These are phyloP conservation scores for Brienomyrus brachyistius DNA, from an alignment of 2,113 vertebrate genomes.

Conservation along the genomic window DNA sequence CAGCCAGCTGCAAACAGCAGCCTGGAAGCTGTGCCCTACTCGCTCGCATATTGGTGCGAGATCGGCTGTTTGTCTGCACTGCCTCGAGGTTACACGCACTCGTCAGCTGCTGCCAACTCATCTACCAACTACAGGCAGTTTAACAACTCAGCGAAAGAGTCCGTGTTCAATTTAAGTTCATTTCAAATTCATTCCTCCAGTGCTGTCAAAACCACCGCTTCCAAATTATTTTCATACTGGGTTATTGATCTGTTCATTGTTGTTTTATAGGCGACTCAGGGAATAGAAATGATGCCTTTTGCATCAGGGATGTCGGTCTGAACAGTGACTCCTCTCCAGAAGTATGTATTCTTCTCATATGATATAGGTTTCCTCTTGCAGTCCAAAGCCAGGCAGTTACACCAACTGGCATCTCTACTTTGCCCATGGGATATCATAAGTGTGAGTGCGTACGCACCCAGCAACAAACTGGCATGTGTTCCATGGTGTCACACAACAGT, in stretches of 20 bases:
- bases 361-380: background rate
- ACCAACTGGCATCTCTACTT: background rate
- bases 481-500: background rate
- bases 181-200: background rate
- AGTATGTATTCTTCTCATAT: background rate
- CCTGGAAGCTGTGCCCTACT: background rate
- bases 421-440: background rate
- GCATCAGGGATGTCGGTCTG: background rate
- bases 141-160: background rate
- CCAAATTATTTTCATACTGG: background rate
- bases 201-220: background rate
- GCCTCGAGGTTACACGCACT: background rate
- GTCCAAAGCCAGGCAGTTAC: background rate
- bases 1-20: background rate
- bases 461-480: background rate
- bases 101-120: background rate
- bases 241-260: background rate
- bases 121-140: background rate
- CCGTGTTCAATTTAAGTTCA: background rate
- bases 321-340: background rate
- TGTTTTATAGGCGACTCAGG: background rate
- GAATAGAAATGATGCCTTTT: background rate
- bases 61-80: background rate
- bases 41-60: background rate
- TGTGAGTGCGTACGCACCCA: background rate